Percentiles rank a stretch among this genome's conserved stretches.
Conservation (phyloP, 1,140 invertebrate species). For the Pachypsylla venusta region DNA sequence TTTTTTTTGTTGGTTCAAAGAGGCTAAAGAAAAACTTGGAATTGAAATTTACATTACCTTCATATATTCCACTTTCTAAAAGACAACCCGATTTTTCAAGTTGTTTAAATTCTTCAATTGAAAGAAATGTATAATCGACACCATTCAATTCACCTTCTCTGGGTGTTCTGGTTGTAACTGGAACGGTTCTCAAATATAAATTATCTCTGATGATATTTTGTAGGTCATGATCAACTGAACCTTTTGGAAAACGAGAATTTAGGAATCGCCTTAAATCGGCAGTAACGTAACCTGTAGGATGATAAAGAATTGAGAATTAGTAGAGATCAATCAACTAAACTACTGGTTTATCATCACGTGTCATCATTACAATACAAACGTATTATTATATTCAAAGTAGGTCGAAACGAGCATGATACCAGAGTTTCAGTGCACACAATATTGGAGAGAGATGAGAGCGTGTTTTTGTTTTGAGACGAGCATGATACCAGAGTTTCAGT, state of each 20-base stretch:
- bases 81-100: slow-evolving; percentile 44
- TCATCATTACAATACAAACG: too few species aligned
- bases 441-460: too few species aligned
- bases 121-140: slow-evolving; percentile 48
- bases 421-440: too few species aligned
- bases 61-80: slow-evolving; percentile 50
- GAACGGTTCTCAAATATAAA: slow-evolving; percentile 50
- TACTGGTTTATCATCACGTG: too few species aligned
- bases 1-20: not conserved
- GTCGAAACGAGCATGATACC: too few species aligned
- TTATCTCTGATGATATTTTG: slow-evolving; percentile 54
- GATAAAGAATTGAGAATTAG: too few species aligned
- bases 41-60: too few species aligned
- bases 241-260: slow-evolving; percentile 44
- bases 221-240: slow-evolving; percentile 47
- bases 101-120: slow-evolving; percentile 41
- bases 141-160: slow-evolving; percentile 45
- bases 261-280: slow-evolving; percentile 44
- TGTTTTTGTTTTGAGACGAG: too few species aligned
- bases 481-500: too few species aligned
- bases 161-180: slow-evolving; percentile 45
- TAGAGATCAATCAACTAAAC: too few species aligned
- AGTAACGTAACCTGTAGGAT: slow-evolving; percentile 31
- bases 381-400: too few species aligned
- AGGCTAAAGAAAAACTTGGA: not conserved